Evolutionary conservation across 2,888 invertebrate genomes (phyloP).

Genomic region (Phragmatobia fuliginosa): DNA sequence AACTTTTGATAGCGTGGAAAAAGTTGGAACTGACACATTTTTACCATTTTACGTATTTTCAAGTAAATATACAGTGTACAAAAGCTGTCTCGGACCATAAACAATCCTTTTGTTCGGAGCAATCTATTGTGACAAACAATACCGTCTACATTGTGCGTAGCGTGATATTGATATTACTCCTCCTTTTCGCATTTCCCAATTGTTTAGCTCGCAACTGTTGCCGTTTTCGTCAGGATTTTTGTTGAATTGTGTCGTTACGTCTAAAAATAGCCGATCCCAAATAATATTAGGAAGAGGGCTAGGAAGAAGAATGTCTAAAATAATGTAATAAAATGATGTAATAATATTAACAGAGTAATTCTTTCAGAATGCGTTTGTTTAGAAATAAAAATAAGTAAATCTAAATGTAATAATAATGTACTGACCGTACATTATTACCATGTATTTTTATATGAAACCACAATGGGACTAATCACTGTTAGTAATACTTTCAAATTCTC

Average conservation of each 20-base stretch:
- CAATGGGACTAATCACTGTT: neutral
- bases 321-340: neutral
- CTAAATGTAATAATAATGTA: neutral
- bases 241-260: no score
- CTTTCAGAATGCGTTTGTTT: neutral
- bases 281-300: no score
- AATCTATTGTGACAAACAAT: conserved; percentile 35
- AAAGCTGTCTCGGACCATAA: neutral
- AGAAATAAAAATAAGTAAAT: neutral
- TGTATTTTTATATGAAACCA: neutral
- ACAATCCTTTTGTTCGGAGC: conserved; percentile 38
- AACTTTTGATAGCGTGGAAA: neutral
- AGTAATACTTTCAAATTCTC: neutral
- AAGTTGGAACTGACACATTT: neutral
- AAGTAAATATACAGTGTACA: neutral
- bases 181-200: neutral
- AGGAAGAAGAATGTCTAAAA: no score
- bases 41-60: neutral
- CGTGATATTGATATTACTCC: conserved; percentile 39
- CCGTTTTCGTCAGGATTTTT: neutral
- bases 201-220: neutral
- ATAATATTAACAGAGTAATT: neutral
- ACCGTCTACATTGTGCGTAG: conserved; percentile 21
- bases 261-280: no score
- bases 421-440: neutral